Conservation (phyloP, 2,113 vertebrate species). For the Junco hyemalis region DNA sequence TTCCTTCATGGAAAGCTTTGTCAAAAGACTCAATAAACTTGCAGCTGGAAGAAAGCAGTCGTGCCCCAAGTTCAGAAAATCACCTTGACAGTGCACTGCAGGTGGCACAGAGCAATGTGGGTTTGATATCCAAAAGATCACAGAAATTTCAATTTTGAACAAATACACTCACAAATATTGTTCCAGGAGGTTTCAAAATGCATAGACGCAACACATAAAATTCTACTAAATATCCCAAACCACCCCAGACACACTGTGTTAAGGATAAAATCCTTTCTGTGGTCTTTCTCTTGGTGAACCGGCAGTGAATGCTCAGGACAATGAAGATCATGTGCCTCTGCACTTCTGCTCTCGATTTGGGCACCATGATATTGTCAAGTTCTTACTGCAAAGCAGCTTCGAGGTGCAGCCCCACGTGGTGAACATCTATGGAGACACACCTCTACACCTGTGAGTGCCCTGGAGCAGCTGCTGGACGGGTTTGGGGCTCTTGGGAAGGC, state of each 20-base stretch:
- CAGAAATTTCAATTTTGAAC: background rate
- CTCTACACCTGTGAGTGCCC: slow-evolving; percentile 86
- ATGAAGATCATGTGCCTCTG: slow-evolving; percentile 89
- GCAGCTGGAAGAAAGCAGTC: background rate
- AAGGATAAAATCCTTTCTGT: background rate
- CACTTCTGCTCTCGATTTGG: slow-evolving; percentile 94
- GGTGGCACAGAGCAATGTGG: background rate
- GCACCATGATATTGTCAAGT: slow-evolving; percentile 83
- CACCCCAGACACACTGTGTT: background rate
- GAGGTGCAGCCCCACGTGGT: slow-evolving; percentile 87
- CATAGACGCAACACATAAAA: background rate
- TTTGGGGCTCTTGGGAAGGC: accelerated
- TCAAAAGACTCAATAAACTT: background rate
- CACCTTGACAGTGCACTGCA: background rate
- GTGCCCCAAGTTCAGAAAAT: background rate
- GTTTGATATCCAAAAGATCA: background rate
- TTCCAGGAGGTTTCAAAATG: background rate
- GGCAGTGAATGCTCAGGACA: slow-evolving; percentile 91
- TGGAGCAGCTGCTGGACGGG: accelerated
- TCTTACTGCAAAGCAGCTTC: slow-evolving; percentile 83
- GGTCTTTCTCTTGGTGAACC: background rate
- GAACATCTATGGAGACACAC: slow-evolving; percentile 94
- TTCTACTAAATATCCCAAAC: background rate
- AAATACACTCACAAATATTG: background rate
- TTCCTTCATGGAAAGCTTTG: background rate